phyloP scores from a whole-genome alignment of 2,113 vertebrate genomes.

The Anthoscopus minutus region DNA sequence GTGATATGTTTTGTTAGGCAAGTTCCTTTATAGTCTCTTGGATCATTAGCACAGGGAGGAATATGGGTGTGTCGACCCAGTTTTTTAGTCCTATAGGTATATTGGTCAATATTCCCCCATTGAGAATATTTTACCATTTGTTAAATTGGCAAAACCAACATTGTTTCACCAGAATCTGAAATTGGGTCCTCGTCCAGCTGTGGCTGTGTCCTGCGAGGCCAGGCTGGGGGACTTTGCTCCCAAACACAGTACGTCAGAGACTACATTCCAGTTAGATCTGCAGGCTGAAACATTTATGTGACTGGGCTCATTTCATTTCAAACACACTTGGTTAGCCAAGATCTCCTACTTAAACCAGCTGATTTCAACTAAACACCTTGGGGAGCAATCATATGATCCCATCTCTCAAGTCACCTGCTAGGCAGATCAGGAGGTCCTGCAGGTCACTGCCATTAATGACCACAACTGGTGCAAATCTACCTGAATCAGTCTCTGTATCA shows the following conservation, averaged over 20 bases:
- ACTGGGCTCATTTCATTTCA: neutral
- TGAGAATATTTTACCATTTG: neutral
- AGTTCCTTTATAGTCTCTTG: neutral
- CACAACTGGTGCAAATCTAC: neutral
- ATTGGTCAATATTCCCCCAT: neutral
- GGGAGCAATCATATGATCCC: neutral
- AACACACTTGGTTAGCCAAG: neutral
- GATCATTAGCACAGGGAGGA: neutral
- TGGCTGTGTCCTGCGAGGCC: neutral
- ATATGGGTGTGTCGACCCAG: fast-evolving
- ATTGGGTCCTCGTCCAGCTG: neutral
- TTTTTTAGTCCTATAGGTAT: neutral
- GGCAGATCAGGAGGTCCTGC: neutral
- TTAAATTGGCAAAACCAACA: neutral
- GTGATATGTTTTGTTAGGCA: neutral
- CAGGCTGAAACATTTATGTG: neutral
- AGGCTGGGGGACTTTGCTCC: neutral
- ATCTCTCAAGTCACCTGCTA: neutral
- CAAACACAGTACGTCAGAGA: fast-evolving
- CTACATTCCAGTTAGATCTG: neutral
- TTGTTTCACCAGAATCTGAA: neutral
- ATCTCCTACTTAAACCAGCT: neutral
- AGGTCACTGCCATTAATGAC: neutral
- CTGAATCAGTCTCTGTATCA: neutral
- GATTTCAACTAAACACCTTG: neutral